Percentiles rank a stretch among this genome's conserved stretches.
Evolutionary conservation across 1,140 invertebrate genomes (phyloP).

Genomic region (Lutraria rhynchaena): DNA sequence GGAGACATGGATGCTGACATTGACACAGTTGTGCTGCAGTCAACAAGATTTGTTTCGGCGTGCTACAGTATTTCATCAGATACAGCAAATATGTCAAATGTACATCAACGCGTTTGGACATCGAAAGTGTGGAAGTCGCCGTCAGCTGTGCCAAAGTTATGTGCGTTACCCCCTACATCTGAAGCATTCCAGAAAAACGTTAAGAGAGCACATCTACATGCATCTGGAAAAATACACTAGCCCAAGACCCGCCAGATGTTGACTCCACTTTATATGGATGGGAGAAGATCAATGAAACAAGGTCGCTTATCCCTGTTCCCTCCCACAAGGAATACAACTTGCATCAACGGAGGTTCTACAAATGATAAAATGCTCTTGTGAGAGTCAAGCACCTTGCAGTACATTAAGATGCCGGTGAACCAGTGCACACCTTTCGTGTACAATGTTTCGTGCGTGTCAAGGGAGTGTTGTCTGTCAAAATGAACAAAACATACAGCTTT

Average conservation of each 20-base stretch:
- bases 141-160: neutral
- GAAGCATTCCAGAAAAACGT: slow-evolving; percentile 32
- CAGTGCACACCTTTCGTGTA: neutral
- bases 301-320: neutral
- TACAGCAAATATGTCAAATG: slow-evolving; percentile 2
- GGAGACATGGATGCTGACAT: neutral
- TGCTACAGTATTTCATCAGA: slow-evolving; percentile 2
- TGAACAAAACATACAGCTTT: too few species aligned
- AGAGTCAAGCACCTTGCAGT: slow-evolving; percentile 24
- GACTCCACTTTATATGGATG: slow-evolving; percentile 13
- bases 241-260: neutral
- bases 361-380: slow-evolving; percentile 29
- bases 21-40: neutral
- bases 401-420: slow-evolving; percentile 2
- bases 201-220: slow-evolving; percentile 53
- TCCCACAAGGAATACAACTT: neutral
- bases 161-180: slow-evolving; percentile 2
- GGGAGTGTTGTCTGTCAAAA: neutral
- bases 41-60: slow-evolving; percentile 16
- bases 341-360: slow-evolving; percentile 17
- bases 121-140: neutral
- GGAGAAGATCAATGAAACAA: neutral
- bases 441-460: slow-evolving; percentile 12
- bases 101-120: neutral
- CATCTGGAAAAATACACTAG: slow-evolving; percentile 17